Conservation (phyloP, 2,888 invertebrate species). For the Drosophila austrosaltans region DNA sequence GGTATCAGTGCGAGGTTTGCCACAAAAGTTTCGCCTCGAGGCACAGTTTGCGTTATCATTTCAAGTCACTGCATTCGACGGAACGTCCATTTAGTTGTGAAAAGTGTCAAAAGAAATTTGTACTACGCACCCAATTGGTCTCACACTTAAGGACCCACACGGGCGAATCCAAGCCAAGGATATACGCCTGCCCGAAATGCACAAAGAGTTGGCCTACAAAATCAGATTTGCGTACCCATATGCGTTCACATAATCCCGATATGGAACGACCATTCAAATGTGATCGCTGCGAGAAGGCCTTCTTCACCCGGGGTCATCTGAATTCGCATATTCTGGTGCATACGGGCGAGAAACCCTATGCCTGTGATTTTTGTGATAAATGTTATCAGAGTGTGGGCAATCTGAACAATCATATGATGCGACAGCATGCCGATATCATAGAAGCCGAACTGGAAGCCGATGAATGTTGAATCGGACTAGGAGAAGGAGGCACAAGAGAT, state of each 20-base stretch:
- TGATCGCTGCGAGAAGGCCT: conserved; percentile 71
- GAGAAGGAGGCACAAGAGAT: background rate
- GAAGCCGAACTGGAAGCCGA: conserved; percentile 53
- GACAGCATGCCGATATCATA: conserved; percentile 58
- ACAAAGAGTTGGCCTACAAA: conserved; percentile 77
- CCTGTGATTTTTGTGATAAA: conserved; percentile 70
- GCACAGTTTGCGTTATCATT: conserved; percentile 77
- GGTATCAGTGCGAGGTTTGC: conserved; percentile 71
- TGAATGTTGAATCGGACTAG: conserved; percentile 41
- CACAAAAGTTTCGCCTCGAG: conserved; percentile 75
- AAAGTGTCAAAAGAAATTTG: conserved; percentile 69
- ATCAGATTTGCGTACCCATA: conserved; percentile 79
- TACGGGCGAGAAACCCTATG: conserved; percentile 80
- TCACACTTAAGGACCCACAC: conserved; percentile 79
- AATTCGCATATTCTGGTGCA: conserved; percentile 78
- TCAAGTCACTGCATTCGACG: conserved; percentile 73
- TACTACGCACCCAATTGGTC: conserved; percentile 74
- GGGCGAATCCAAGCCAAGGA: conserved; percentile 74
- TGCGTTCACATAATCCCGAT: conserved; percentile 73
- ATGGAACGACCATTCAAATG: conserved; percentile 77
- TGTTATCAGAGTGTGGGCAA: conserved; percentile 79
- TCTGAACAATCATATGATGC: conserved; percentile 74
- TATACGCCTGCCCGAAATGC: conserved; percentile 70
- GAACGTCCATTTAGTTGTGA: conserved; percentile 72
- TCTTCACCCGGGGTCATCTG: conserved; percentile 78